Evolutionary conservation across 2,888 invertebrate genomes (phyloP).

Genomic region (Lepidocyrtoides sp.): DNA sequence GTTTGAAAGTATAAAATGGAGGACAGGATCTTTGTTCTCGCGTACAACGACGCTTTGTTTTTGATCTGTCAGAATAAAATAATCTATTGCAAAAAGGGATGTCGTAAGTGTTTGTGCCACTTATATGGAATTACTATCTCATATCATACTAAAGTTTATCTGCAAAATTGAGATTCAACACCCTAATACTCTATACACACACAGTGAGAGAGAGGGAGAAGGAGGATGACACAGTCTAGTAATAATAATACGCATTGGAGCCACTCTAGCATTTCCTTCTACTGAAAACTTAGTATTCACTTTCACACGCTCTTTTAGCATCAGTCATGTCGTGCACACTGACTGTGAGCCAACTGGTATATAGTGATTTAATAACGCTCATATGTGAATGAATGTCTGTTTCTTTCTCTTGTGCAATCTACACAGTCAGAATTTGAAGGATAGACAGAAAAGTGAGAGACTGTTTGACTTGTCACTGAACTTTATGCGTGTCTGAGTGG

Average conservation of each 20-base stretch:
- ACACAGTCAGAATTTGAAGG: conserved; percentile 8
- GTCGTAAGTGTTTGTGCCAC: neutral
- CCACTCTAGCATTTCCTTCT: conserved; percentile 20
- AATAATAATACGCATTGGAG: conserved; percentile 3
- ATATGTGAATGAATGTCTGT: neutral
- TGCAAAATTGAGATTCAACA: conserved; percentile 32
- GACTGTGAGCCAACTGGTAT: neutral
- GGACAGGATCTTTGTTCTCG: conserved; percentile 31
- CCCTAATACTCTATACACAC: neutral
- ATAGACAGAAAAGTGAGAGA: conserved; percentile 54
- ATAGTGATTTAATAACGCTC: neutral
- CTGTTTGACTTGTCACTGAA: conserved; percentile 78
- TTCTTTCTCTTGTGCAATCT: neutral
- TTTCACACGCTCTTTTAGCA: conserved; percentile 56
- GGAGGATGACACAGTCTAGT: neutral
- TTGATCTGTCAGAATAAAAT: conserved; percentile 53
- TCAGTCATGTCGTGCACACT: conserved; percentile 36
- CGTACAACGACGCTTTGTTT: conserved; percentile 52
- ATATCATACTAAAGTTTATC: conserved; percentile 14
- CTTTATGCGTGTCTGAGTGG: conserved; percentile 75
- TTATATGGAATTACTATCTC: conserved; percentile 21
- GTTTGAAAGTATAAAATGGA: no score
- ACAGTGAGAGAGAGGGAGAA: neutral
- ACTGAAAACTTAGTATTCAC: conserved; percentile 52
- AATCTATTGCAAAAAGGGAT: conserved; percentile 47